Evolutionary conservation across 2,113 vertebrate species (phyloP).

Genomic region (Cryptotis parvus): DNA sequence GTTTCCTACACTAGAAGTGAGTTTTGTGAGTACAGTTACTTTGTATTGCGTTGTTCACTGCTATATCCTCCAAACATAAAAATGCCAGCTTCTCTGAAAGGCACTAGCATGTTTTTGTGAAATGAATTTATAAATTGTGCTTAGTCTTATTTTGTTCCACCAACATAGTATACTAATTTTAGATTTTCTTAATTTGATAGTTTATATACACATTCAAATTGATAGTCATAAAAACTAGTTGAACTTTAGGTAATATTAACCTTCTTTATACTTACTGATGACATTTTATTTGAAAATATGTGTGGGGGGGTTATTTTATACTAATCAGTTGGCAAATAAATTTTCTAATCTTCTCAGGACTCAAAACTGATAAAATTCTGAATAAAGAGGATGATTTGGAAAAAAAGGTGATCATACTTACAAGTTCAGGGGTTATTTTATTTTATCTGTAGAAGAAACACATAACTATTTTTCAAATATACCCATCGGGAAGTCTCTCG

Average conservation of each 20-base stretch:
- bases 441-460: too few relatives aligned
- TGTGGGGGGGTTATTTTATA: too few relatives aligned
- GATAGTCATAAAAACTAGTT: not conserved
- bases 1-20: not conserved
- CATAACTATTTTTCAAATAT: not conserved
- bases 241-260: not conserved
- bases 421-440: slow-evolving; percentile 7
- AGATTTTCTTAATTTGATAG: too few relatives aligned
- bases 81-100: not conserved
- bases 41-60: not conserved
- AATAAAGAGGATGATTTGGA: not conserved
- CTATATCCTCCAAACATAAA: not conserved
- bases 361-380: not conserved
- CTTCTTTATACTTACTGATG: not conserved
- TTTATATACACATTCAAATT: not conserved
- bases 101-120: not conserved
- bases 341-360: not conserved
- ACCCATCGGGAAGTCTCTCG: not conserved
- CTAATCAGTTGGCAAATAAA: too few relatives aligned
- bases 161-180: too few relatives aligned
- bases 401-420: not conserved
- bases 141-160: too few relatives aligned
- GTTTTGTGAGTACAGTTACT: not conserved
- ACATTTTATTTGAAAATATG: not conserved
- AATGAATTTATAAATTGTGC: too few relatives aligned